These are phyloP conservation scores for Alectoris magna DNA, from an alignment of 2,797 vertebrate genomes.

Conservation along the genomic window DNA sequence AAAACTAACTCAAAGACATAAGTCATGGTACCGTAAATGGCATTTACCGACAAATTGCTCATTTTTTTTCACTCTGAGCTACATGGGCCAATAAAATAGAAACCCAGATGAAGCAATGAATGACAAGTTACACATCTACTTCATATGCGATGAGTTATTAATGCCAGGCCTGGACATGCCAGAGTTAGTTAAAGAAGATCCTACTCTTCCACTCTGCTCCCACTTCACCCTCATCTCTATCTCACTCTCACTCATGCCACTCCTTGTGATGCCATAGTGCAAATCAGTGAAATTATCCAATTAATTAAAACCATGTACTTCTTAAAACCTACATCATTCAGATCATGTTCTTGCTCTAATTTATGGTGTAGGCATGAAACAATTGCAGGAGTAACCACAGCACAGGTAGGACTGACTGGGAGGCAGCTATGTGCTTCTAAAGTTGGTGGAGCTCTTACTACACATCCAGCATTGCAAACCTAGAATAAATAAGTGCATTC, in stretches of 20 bases:
- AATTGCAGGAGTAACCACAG: not conserved
- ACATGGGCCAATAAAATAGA: not conserved
- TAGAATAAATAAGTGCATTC: constrained; percentile 25
- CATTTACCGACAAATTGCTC: not conserved
- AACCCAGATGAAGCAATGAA: not conserved
- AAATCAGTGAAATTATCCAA: not conserved
- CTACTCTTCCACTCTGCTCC: not conserved
- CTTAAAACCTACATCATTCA: not conserved
- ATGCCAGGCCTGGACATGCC: not conserved
- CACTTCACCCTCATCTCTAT: not conserved
- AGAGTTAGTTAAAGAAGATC: not conserved
- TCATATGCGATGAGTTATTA: not conserved
- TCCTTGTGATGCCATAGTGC: not conserved
- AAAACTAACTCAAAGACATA: not conserved
- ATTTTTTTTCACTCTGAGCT: not conserved
- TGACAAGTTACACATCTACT: not conserved
- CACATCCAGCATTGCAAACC: not conserved
- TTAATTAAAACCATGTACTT: not conserved
- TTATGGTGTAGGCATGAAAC: not conserved
- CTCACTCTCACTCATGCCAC: not conserved
- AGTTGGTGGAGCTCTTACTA: not conserved
- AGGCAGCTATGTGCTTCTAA: constrained; percentile 13
- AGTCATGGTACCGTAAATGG: not conserved
- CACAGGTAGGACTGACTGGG: not conserved
- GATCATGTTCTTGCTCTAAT: not conserved